Conservation (phyloP, 2,797 vertebrate genomes). For the Graptemys geographica region DNA sequence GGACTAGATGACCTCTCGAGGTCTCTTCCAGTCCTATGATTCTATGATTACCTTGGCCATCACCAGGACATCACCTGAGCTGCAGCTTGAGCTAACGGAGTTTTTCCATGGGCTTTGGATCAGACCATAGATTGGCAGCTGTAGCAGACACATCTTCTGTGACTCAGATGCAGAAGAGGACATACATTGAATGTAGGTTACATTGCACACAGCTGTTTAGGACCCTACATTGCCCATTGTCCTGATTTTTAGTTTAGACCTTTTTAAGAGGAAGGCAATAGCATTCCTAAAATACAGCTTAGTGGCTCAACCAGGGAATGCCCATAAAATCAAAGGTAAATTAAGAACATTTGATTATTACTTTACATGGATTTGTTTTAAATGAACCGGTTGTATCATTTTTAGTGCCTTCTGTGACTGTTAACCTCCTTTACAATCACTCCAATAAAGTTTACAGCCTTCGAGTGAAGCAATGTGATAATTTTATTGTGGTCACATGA, state of each 20-base stretch:
- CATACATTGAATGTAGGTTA: not conserved
- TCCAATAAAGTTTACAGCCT: not conserved
- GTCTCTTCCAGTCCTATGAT: no score
- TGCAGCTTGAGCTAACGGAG: not conserved
- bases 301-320: not conserved
- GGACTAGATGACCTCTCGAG: no score
- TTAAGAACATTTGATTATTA: not conserved
- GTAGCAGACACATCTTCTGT: not conserved
- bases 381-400: not conserved
- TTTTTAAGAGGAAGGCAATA: not conserved
- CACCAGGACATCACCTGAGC: not conserved
- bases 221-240: not conserved
- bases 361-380: not conserved
- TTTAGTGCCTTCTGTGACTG: not conserved
- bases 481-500: not conserved
- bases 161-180: not conserved
- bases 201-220: not conserved
- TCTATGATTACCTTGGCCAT: not conserved
- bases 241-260: not conserved
- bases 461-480: accelerated
- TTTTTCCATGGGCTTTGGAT: not conserved
- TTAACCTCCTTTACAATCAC: accelerated
- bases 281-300: not conserved
- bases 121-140: not conserved
- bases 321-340: not conserved